phyloP scores from a whole-genome alignment of 1,140 invertebrate species.

The Penaeus vannamei region DNA sequence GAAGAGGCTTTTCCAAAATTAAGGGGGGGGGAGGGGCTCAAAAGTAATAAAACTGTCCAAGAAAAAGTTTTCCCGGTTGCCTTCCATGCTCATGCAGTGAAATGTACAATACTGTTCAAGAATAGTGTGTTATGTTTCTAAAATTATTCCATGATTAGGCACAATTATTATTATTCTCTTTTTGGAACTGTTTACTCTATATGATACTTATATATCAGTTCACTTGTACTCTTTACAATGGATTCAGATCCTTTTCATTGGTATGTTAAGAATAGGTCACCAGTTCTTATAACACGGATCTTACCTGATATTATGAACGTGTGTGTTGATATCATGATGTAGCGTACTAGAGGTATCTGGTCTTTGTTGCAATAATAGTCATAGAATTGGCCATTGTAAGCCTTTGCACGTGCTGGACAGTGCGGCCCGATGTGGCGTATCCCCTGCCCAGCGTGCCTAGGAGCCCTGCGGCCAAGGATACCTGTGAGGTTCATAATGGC shows the following conservation, averaged over 20 bases:
- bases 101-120: conserved; percentile 64
- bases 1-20: too few relatives aligned
- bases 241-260: conserved; percentile 57
- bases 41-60: neutral
- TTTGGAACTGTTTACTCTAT: conserved; percentile 48
- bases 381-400: conserved; percentile 54
- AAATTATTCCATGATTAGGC: conserved; percentile 65
- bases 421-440: conserved; percentile 50
- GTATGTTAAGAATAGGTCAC: conserved; percentile 65
- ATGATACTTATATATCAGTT: conserved; percentile 45
- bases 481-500: conserved; percentile 49
- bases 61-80: conserved; percentile 33
- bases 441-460: conserved; percentile 39
- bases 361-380: conserved; percentile 67
- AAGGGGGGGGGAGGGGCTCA: too few relatives aligned
- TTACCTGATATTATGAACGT: conserved; percentile 66
- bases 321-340: conserved; percentile 66
- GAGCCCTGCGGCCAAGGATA: conserved; percentile 48
- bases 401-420: conserved; percentile 40
- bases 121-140: conserved; percentile 64
- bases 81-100: conserved; percentile 61
- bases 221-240: conserved; percentile 57
- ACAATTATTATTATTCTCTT: conserved; percentile 51
- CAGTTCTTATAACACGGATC: conserved; percentile 65
- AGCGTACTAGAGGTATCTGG: conserved; percentile 62